Evolutionary conservation across 2,797 vertebrate genomes (phyloP).

Genomic region (Graptemys geographica): DNA sequence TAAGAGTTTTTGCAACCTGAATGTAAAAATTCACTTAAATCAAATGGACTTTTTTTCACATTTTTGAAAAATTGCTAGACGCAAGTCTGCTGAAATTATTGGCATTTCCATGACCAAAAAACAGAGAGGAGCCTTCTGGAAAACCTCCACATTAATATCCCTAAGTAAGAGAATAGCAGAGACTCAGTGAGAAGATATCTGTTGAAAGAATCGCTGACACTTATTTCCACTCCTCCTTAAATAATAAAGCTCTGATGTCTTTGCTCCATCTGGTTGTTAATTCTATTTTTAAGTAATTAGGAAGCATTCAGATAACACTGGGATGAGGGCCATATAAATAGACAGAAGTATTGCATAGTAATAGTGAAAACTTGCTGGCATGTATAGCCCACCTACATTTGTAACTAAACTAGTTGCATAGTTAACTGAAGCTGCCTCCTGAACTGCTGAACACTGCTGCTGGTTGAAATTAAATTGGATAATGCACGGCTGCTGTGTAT

Average conservation of each 20-base stretch:
- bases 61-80: not conserved
- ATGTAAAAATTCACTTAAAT: not conserved
- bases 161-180: not conserved
- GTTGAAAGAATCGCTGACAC: not conserved
- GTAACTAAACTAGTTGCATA: too few relatives aligned
- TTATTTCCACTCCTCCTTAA: not conserved
- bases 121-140: not conserved
- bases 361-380: too few relatives aligned
- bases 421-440: not conserved
- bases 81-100: not conserved
- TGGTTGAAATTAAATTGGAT: not conserved
- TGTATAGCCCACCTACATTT: too few relatives aligned
- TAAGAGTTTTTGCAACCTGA: not conserved
- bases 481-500: accelerated
- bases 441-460: not conserved
- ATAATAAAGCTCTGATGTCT: not conserved
- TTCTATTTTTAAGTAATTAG: not conserved
- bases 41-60: not conserved
- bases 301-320: not conserved
- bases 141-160: not conserved
- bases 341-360: not conserved
- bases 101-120: not conserved
- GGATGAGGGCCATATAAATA: not conserved
- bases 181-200: not conserved
- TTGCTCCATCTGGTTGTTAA: slow-evolving; percentile 14